A percentile compares a stretch with the other conserved stretches of the same genome.
Evolutionary conservation across 2,113 vertebrate genomes (phyloP).

Genomic region (Thunnus thynnus): DNA sequence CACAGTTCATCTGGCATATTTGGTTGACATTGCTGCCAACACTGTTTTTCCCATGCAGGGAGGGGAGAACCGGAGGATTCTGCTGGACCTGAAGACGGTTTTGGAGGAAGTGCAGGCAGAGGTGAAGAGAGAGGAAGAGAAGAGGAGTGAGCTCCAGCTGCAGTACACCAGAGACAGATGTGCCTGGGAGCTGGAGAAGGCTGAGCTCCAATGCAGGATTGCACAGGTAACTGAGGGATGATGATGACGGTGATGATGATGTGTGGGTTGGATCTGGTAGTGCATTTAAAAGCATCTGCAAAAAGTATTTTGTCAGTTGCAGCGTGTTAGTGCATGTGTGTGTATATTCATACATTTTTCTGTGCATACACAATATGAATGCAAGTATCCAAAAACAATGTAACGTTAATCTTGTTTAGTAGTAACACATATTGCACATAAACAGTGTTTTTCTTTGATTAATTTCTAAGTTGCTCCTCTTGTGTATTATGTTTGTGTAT

Average conservation of each 20-base stretch:
- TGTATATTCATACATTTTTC: background rate
- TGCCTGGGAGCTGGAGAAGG: constrained; percentile 85
- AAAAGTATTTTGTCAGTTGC: background rate
- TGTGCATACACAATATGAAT: background rate
- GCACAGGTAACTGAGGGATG: constrained; percentile 75
- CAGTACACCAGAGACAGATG: constrained; percentile 83
- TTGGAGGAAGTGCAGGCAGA: constrained; percentile 83
- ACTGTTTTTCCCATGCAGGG: constrained; percentile 71
- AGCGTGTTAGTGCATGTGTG: background rate
- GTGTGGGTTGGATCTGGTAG: background rate
- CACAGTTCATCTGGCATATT: background rate
- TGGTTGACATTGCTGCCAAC: constrained; percentile 5
- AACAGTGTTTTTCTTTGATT: background rate
- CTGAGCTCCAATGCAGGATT: constrained; percentile 82
- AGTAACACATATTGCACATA: background rate
- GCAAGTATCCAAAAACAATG: background rate
- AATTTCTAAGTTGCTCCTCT: background rate
- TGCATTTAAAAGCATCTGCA: background rate
- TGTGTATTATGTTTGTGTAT: background rate
- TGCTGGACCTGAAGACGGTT: constrained; percentile 81
- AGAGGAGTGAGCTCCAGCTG: constrained; percentile 81
- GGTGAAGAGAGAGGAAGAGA: constrained; percentile 83
- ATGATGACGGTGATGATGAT: background rate
- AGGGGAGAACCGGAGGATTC: constrained; percentile 82
- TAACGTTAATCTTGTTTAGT: background rate